Conservation (phyloP, 2,888 invertebrate species). For the Cloeon dipterum region DNA sequence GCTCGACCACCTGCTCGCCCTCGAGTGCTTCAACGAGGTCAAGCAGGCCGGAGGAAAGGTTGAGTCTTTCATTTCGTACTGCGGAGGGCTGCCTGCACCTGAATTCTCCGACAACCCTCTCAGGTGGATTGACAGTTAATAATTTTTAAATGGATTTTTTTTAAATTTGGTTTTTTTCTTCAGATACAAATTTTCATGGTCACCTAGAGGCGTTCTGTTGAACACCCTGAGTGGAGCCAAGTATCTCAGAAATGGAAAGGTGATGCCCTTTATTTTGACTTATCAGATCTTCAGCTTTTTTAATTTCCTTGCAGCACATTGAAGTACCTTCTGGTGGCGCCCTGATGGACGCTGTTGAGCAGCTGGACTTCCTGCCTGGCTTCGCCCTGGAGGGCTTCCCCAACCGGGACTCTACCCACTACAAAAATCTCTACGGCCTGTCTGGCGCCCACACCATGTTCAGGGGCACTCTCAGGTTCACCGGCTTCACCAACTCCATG, state of each 20-base stretch:
- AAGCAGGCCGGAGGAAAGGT: constrained; percentile 74
- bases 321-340: constrained; percentile 77
- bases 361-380: constrained; percentile 81
- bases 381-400: constrained; percentile 93
- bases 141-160: not conserved
- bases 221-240: constrained; percentile 80
- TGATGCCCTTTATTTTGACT: constrained; percentile 14
- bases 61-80: constrained; percentile 88
- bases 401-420: constrained; percentile 84
- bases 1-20: constrained; percentile 89
- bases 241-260: constrained; percentile 60
- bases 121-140: constrained; percentile 28
- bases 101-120: constrained; percentile 82
- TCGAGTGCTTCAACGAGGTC: constrained; percentile 90
- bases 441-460: constrained; percentile 69
- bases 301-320: constrained; percentile 33
- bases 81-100: constrained; percentile 92
- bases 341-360: constrained; percentile 57
- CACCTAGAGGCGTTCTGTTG: constrained; percentile 74
- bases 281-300: not conserved
- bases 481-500: constrained; percentile 73
- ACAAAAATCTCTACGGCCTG: constrained; percentile 63
- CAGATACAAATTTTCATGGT: constrained; percentile 96
- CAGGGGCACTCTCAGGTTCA: constrained; percentile 82
- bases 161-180: not conserved